These are phyloP conservation scores for mouse (Mus musculus) DNA, from an alignment of 2,113 vertebrate genomes.

Conservation along the genomic window GRCm39 chr16:72388501-72389000, in stretches of 20 bases:
- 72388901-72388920: background rate
- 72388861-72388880: background rate
- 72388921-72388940: background rate
- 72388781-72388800: background rate
- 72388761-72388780: background rate
- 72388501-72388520: background rate
- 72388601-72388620: background rate
- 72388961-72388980: background rate
- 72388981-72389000: background rate
- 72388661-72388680: background rate
- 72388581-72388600: background rate
- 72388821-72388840: background rate
- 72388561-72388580: background rate
- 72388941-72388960: background rate
- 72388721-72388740: background rate
- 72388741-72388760: background rate
- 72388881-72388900: background rate
- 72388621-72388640: background rate
- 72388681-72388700: background rate
- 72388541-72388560: background rate
- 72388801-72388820: background rate
- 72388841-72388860: background rate
- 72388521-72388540: background rate
- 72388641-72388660: background rate
- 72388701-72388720: background rate